Evolutionary conservation across 2,797 vertebrate species (phyloP).

Genomic region (Gallinago solitaria): DNA sequence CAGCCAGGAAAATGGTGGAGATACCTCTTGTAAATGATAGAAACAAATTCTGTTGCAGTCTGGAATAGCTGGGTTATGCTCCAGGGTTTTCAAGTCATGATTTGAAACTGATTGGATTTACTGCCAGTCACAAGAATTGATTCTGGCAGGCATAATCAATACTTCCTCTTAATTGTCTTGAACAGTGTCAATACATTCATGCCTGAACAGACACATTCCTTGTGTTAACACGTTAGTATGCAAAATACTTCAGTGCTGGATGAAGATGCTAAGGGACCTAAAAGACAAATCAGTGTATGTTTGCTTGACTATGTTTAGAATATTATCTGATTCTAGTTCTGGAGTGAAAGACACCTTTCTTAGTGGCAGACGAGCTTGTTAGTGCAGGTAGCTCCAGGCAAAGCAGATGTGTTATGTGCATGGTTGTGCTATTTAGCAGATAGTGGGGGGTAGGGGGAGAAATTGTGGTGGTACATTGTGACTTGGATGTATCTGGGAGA

Average conservation of each 20-base stretch:
- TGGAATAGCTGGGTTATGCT: background rate
- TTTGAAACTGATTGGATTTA: background rate
- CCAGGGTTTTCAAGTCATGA: background rate
- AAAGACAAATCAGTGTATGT: background rate
- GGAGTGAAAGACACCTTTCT: background rate
- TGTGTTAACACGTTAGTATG: rapidly evolving
- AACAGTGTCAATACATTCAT: background rate
- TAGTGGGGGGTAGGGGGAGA: rapidly evolving
- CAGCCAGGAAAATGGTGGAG: background rate
- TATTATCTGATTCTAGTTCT: background rate
- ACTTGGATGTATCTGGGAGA: background rate
- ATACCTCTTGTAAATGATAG: background rate
- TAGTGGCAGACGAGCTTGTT: background rate
- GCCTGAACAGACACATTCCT: background rate
- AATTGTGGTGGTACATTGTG: background rate
- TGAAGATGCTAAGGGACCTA: background rate
- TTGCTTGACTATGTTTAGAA: background rate
- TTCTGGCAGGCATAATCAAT: background rate
- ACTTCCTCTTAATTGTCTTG: background rate
- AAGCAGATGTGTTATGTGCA: background rate
- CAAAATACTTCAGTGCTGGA: background rate
- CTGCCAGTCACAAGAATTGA: background rate
- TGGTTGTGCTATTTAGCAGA: rapidly evolving
- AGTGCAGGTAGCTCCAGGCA: background rate
- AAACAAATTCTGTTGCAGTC: background rate